A percentile compares a stretch with the other conserved stretches of the same genome.
Conservation (phyloP, 2,888 invertebrate species). For the Vandiemenella viatica region DNA sequence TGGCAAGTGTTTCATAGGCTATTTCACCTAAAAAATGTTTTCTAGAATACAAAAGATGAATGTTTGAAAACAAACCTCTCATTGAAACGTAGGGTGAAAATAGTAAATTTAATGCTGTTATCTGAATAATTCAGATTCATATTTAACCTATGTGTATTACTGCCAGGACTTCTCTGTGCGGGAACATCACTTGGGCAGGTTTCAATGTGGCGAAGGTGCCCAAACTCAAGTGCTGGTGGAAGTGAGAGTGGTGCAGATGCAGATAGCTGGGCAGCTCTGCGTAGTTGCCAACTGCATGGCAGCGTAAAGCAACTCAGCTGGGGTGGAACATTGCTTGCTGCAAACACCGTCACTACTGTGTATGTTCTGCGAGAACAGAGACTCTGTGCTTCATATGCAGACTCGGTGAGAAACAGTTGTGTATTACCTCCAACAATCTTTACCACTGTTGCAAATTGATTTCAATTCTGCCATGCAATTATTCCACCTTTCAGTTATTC, state of each 20-base stretch:
- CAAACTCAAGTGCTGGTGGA: slow-evolving; percentile 6
- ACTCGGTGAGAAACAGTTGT: slow-evolving; percentile 33
- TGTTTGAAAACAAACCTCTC: too few species aligned
- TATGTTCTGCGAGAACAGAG: slow-evolving; percentile 79
- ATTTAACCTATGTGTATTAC: too few species aligned
- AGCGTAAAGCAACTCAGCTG: slow-evolving; percentile 38
- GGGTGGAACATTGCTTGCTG: slow-evolving; percentile 64
- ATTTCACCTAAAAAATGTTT: too few species aligned
- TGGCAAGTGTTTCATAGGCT: too few species aligned
- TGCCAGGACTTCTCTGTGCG: slow-evolving; percentile 59
- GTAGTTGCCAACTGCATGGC: slow-evolving; percentile 33
- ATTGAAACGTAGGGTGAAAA: too few species aligned
- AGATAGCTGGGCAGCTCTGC: slow-evolving; percentile 68
- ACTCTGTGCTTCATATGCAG: slow-evolving; percentile 61
- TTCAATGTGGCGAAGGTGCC: slow-evolving; percentile 55
- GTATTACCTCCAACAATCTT: not conserved
- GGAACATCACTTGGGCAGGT: slow-evolving; percentile 82
- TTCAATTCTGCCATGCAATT: not conserved
- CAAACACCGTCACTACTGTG: slow-evolving; percentile 70
- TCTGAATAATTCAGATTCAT: too few species aligned
- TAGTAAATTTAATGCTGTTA: too few species aligned
- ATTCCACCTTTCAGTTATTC: not conserved
- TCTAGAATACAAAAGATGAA: too few species aligned
- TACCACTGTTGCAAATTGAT: not conserved
- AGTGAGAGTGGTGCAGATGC: slow-evolving; percentile 41